Conservation (phyloP, 2,113 vertebrate genomes). For the Cisticola juncidis region DNA sequence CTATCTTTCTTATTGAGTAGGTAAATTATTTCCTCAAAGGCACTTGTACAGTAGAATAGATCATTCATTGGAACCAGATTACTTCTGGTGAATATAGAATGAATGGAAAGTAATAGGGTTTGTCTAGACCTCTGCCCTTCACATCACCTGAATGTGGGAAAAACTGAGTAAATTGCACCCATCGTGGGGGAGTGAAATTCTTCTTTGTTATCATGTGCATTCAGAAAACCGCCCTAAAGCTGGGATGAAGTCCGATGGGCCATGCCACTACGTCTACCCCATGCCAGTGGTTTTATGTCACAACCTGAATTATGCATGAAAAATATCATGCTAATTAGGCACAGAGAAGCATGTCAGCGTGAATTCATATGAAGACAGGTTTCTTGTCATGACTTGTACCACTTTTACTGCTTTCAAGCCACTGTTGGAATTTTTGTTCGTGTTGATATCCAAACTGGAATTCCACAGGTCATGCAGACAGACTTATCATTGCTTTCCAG, state of each 20-base stretch:
- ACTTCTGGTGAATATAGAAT: background rate
- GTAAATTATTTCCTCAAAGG: background rate
- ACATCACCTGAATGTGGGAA: background rate
- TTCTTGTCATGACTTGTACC: background rate
- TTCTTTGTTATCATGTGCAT: background rate
- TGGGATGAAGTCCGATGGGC: background rate
- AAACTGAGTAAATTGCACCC: background rate
- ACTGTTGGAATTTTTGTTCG: background rate
- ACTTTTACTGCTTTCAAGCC: background rate
- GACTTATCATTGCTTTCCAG: background rate
- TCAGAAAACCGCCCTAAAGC: background rate
- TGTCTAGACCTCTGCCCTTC: background rate
- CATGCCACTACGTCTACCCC: background rate
- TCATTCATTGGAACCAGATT: background rate
- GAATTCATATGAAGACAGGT: background rate
- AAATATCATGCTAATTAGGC: background rate
- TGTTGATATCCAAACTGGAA: background rate
- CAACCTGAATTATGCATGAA: background rate
- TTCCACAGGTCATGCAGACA: background rate
- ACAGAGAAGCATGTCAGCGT: background rate
- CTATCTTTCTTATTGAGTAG: background rate
- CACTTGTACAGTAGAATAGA: background rate
- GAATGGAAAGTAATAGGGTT: background rate
- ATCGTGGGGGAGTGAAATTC: background rate
- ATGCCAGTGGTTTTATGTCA: background rate